These are phyloP conservation scores for Coecobrya sp. DNA, from an alignment of 2,888 invertebrate genomes.

Conservation along the genomic window DNA sequence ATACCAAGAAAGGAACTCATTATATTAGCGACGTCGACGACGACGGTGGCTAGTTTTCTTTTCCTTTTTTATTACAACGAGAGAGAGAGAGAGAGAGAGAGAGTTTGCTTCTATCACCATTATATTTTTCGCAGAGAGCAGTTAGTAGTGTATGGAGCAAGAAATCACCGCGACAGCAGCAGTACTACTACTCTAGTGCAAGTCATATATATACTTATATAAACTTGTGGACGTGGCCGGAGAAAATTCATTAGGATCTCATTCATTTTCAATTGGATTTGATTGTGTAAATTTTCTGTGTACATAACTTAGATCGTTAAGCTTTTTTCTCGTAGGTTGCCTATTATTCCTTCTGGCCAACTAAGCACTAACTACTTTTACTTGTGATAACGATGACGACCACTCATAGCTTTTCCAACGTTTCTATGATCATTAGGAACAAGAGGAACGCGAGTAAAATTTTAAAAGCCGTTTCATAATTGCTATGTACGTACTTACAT, in stretches of 20 bases:
- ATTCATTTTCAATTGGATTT: conserved; percentile 75
- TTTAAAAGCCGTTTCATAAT: conserved; percentile 18
- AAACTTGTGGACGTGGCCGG: conserved; percentile 24
- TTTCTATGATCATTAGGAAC: conserved; percentile 7
- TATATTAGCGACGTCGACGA: background rate
- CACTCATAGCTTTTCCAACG: conserved; percentile 10
- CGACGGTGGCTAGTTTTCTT: background rate
- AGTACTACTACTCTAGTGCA: background rate
- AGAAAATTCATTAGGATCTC: conserved; percentile 75
- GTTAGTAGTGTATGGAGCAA: background rate
- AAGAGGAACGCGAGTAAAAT: conserved; percentile 7
- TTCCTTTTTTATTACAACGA: background rate
- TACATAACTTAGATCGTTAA: conserved; percentile 71
- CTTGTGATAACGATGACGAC: conserved; percentile 36
- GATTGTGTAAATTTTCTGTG: conserved; percentile 70
- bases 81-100: too few relatives aligned
- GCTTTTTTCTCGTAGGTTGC: conserved; percentile 46
- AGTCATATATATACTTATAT: background rate
- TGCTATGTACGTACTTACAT: background rate
- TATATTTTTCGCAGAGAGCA: background rate
- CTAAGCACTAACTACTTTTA: conserved; percentile 40
- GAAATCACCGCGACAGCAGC: background rate
- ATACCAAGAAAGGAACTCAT: conserved; percentile 13
- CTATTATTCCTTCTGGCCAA: conserved; percentile 42
- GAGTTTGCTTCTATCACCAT: conserved; percentile 1